Percentiles rank a stretch among this genome's conserved stretches.
These are phyloP conservation scores for Oppia nitens DNA, from an alignment of 1,140 invertebrate species.

Conservation along the genomic window DNA sequence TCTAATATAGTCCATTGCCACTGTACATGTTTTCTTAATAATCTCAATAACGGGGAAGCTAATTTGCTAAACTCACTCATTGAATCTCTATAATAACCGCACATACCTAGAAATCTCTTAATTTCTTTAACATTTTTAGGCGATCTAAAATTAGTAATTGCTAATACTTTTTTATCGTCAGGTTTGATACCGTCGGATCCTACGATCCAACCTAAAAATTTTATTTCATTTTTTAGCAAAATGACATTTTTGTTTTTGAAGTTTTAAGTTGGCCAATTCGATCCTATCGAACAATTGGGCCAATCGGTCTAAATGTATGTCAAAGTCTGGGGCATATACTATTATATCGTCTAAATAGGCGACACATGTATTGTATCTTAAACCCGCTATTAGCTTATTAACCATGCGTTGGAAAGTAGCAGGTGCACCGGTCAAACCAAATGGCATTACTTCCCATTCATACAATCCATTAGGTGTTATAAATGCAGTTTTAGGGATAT, in stretches of 20 bases:
- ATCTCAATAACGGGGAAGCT: conserved; percentile 16
- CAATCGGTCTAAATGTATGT: conserved; percentile 20
- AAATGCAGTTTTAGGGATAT: conserved; percentile 15
- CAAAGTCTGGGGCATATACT: conserved; percentile 17
- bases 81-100: conserved; percentile 20
- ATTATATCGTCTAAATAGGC: conserved; percentile 25
- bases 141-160: conserved; percentile 9
- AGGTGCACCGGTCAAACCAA: conserved; percentile 19
- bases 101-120: conserved; percentile 31
- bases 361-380: conserved; percentile 10
- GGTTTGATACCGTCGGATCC: conserved; percentile 14
- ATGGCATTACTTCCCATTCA: conserved; percentile 20
- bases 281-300: conserved; percentile 19
- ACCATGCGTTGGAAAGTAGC: conserved; percentile 23
- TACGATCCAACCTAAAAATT: conserved; percentile 18
- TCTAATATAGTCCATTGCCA: conserved; percentile 16
- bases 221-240: conserved; percentile 12
- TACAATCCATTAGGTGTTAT: conserved; percentile 13
- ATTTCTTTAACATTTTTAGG: conserved; percentile 24
- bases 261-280: conserved; percentile 14
- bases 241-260: conserved; percentile 18
- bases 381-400: conserved; percentile 15
- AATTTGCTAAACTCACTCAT: conserved; percentile 17
- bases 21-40: conserved; percentile 18
- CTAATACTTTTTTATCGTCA: conserved; percentile 16